These are phyloP conservation scores for Hydropotes inermis DNA, from an alignment of 2,113 vertebrate species.

Conservation along the genomic window DNA sequence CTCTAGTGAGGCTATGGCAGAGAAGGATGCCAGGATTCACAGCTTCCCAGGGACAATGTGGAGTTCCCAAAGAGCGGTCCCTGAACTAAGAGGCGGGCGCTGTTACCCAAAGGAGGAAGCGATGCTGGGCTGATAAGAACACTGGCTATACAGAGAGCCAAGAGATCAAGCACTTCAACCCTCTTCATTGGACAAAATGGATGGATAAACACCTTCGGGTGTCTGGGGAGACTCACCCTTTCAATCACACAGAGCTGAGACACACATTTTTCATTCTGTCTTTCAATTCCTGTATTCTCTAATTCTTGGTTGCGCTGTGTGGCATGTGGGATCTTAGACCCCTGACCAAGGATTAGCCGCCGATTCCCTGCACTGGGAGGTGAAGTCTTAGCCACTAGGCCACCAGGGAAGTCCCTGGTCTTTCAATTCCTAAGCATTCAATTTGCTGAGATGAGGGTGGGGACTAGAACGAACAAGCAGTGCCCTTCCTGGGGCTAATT, in stretches of 20 bases:
- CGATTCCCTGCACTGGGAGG: background rate
- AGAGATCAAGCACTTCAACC: background rate
- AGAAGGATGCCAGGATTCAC: background rate
- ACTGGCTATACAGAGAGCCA: background rate
- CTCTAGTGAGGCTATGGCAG: background rate
- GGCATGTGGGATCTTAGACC: background rate
- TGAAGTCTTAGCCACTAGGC: background rate
- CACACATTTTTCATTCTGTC: background rate
- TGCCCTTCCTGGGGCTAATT: constrained; percentile 18
- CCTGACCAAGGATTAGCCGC: background rate
- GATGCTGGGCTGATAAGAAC: background rate
- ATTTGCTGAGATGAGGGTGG: background rate
- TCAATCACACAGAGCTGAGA: background rate
- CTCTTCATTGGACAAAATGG: background rate
- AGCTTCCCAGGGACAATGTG: background rate
- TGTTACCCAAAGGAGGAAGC: background rate
- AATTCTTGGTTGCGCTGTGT: background rate
- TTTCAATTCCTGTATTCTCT: background rate
- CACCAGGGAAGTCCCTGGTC: background rate
- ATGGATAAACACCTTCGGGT: background rate
- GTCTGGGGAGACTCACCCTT: background rate
- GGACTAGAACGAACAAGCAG: background rate
- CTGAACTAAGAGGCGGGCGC: background rate
- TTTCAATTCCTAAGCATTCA: background rate
- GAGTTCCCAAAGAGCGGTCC: background rate